Evolutionary conservation across 2,113 vertebrate genomes (phyloP).

Genomic region (Corythoichthys intestinalis): DNA sequence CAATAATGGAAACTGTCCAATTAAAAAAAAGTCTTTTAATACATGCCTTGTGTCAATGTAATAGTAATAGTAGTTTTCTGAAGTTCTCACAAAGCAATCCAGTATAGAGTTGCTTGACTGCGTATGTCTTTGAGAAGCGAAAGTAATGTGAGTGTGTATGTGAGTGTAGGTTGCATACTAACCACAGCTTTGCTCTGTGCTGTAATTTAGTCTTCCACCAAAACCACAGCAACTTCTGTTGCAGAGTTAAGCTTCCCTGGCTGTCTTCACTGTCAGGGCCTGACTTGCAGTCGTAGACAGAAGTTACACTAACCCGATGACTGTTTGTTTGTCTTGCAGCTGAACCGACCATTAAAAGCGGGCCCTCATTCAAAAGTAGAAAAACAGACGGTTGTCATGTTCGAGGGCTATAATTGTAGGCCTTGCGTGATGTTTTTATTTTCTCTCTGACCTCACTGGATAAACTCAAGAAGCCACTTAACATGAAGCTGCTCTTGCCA

Average conservation of each 20-base stretch:
- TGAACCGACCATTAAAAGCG: conserved; percentile 71
- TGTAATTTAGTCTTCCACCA: conserved; percentile 75
- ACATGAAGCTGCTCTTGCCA: conserved; percentile 68
- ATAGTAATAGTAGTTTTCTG: not conserved
- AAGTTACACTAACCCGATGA: conserved; percentile 63
- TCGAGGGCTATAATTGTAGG: conserved; percentile 74
- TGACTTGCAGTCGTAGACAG: conserved; percentile 48
- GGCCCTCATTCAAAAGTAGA: conserved; percentile 68
- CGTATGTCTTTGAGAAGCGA: conserved; percentile 37
- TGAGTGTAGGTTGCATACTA: conserved; percentile 57
- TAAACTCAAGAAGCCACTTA: conserved; percentile 79
- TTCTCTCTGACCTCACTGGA: conserved; percentile 77
- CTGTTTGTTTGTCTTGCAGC: conserved; percentile 76
- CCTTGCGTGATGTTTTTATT: conserved; percentile 77
- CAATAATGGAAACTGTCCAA: not conserved
- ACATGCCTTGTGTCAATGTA: not conserved
- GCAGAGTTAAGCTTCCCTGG: conserved; percentile 46
- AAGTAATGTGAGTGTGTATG: conserved; percentile 50
- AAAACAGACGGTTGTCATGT: conserved; percentile 78
- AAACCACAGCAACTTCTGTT: conserved; percentile 70
- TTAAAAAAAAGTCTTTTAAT: not conserved
- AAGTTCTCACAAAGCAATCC: conserved; percentile 2
- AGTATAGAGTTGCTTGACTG: conserved; percentile 12
- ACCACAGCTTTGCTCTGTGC: conserved; percentile 74
- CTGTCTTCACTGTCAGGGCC: conserved; percentile 40